phyloP scores from a whole-genome alignment of 1,140 invertebrate genomes.

The Pararge aegeria region DNA sequence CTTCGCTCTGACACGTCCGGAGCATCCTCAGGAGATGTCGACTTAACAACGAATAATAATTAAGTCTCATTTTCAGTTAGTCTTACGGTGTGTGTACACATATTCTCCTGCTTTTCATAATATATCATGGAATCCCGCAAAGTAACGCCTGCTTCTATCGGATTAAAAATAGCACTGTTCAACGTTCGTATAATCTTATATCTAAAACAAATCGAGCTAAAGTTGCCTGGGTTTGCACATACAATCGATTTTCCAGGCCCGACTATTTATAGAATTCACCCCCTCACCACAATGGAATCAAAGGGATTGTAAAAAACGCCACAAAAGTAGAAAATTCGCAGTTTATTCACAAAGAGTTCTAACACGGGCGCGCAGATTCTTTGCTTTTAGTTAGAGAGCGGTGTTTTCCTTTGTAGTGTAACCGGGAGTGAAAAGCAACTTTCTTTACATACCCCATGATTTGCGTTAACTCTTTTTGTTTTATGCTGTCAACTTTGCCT shows the following conservation, averaged over 20 bases:
- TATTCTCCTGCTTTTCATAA: too few species aligned
- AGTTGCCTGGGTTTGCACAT: not conserved
- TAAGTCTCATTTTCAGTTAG: too few species aligned
- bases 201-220: too few species aligned
- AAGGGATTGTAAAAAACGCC: conserved; percentile 23
- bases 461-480: conserved; percentile 8
- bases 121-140: too few species aligned
- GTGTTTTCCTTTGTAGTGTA: conserved; percentile 29
- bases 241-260: not conserved
- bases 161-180: too few species aligned
- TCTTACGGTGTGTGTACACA: too few species aligned
- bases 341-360: conserved; percentile 34
- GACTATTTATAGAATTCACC: conserved; percentile 17
- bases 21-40: too few species aligned
- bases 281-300: conserved; percentile 23
- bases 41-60: too few species aligned
- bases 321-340: conserved; percentile 27
- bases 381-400: conserved; percentile 29
- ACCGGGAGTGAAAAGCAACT: not conserved
- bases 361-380: conserved; percentile 30
- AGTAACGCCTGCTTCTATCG: too few species aligned
- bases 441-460: conserved; percentile 10
- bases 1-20: too few species aligned
- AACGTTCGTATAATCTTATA: too few species aligned
- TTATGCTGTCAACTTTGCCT: not conserved